phyloP scores from a whole-genome alignment of 1,140 invertebrate species.

The Trichoplusia ni region DNA sequence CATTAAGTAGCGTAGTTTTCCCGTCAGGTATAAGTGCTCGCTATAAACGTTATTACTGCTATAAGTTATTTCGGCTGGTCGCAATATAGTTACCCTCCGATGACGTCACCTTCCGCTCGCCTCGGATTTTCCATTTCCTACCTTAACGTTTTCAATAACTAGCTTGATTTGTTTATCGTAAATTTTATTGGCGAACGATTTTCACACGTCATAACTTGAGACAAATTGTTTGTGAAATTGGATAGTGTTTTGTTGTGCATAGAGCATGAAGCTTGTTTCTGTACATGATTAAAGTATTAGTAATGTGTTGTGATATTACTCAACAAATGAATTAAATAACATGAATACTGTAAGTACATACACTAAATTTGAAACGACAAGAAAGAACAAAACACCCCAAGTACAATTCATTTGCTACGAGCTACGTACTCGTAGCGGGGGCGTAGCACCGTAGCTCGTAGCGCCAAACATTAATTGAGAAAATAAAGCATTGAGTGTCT shows the following conservation, averaged over 20 bases:
- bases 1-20: too few relatives aligned
- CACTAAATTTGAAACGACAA: too few relatives aligned
- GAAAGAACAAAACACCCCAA: too few relatives aligned
- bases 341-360: neutral
- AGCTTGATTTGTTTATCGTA: constrained; percentile 27
- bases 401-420: neutral
- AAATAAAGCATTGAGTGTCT: neutral
- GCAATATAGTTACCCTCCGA: constrained; percentile 10
- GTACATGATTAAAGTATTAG: too few relatives aligned
- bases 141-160: constrained; percentile 31
- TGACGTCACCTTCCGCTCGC: constrained; percentile 7
- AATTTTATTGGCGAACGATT: constrained; percentile 2
- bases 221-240: constrained; percentile 3
- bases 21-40: too few relatives aligned
- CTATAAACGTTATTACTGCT: neutral
- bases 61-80: neutral
- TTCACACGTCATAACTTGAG: neutral
- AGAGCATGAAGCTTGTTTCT: too few relatives aligned
- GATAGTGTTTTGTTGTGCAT: neutral
- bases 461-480: neutral
- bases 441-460: constrained; percentile 1
- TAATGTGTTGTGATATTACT: too few relatives aligned
- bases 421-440: neutral
- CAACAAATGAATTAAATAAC: too few relatives aligned
- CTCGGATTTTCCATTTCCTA: constrained; percentile 27